phyloP scores from a whole-genome alignment of 2,113 vertebrate genomes.

The Triplophysa dalaica region DNA sequence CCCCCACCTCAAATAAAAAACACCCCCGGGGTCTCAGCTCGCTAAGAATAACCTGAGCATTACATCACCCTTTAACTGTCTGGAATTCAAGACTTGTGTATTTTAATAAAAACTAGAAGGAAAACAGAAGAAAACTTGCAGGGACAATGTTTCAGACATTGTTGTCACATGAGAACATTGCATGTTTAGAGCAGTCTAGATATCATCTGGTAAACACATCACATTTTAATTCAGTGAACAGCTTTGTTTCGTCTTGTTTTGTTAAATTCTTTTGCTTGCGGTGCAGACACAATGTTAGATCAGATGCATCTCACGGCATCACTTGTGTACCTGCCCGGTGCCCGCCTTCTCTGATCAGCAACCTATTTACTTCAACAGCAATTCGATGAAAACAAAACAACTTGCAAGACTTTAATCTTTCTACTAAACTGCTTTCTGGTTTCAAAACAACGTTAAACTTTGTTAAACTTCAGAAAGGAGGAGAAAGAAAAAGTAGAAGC shows the following conservation, averaged over 20 bases:
- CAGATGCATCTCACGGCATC: neutral
- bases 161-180: neutral
- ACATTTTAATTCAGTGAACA: too few species aligned
- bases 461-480: neutral
- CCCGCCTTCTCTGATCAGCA: constrained; percentile 14
- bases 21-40: neutral
- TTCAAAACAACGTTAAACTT: neutral
- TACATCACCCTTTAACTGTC: constrained; percentile 5
- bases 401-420: too few species aligned
- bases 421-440: too few species aligned
- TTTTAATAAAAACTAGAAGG: neutral
- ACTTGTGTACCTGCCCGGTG: neutral
- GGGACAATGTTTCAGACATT: neutral
- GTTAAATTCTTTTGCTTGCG: neutral
- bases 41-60: constrained; percentile 13
- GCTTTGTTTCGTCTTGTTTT: too few species aligned
- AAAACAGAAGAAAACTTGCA: neutral
- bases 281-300: neutral
- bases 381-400: too few species aligned
- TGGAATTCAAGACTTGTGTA: neutral
- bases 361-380: neutral
- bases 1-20: constrained; percentile 8
- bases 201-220: too few species aligned
- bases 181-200: neutral
- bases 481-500: constrained; percentile 11